These are phyloP conservation scores for Dryobota labecula DNA, from an alignment of 2,888 invertebrate species.

Conservation along the genomic window DNA sequence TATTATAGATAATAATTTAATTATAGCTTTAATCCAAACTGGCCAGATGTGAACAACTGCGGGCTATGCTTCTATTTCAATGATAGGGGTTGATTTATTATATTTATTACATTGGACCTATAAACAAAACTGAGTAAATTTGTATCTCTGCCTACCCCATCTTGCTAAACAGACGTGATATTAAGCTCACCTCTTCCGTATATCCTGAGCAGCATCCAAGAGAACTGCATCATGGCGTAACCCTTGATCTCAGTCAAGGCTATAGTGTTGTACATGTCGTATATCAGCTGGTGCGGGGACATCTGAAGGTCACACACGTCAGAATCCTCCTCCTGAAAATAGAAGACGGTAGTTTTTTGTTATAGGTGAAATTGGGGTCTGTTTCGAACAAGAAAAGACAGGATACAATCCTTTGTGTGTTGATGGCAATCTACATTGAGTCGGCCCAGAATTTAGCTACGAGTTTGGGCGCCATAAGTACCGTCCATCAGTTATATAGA, in stretches of 20 bases:
- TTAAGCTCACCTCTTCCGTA: constrained; percentile 92
- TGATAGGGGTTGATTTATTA: constrained; percentile 18
- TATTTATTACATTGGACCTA: not conserved
- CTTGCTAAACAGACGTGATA: not conserved
- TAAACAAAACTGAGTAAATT: not conserved
- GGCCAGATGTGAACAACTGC: constrained; percentile 2
- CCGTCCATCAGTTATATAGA: not conserved
- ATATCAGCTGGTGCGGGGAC: constrained; percentile 95
- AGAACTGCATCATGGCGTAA: constrained; percentile 97
- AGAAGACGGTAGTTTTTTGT: not conserved
- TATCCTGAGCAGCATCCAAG: constrained; percentile 95
- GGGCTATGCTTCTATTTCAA: not conserved
- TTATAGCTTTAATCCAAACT: not conserved
- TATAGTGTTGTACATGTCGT: constrained; percentile 95
- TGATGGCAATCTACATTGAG: not conserved
- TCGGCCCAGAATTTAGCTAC: not conserved
- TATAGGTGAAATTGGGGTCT: not conserved
- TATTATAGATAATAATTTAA: constrained; percentile 1
- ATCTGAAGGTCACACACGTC: constrained; percentile 93
- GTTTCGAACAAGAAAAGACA: not conserved
- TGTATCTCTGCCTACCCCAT: not conserved
- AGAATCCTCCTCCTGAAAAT: constrained; percentile 91
- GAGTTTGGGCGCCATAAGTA: not conserved
- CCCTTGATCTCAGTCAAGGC: constrained; percentile 96
- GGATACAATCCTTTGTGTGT: not conserved